These are phyloP conservation scores for Pseudomugil gertrudae DNA, from an alignment of 2,797 vertebrate species.

Conservation along the genomic window DNA sequence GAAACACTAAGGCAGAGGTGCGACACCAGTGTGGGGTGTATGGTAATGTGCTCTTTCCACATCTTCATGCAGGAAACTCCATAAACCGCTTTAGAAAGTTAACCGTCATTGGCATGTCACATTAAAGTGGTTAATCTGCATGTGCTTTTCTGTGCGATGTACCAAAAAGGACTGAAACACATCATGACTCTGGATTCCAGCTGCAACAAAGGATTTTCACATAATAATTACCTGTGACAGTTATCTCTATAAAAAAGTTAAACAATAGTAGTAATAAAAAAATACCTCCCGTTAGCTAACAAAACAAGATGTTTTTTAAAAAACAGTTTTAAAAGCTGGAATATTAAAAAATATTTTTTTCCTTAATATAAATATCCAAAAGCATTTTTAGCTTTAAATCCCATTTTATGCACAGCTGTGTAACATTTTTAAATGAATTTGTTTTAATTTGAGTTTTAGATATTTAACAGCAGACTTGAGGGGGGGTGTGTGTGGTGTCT, in stretches of 20 bases:
- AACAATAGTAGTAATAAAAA: not conserved
- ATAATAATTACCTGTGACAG: not conserved
- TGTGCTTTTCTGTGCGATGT: not conserved
- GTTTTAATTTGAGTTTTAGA: slow-evolving; percentile 1
- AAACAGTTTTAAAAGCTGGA: not conserved
- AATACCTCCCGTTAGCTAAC: not conserved
- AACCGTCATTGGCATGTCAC: not conserved
- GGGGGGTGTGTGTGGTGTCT: too few species aligned
- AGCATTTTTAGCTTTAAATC: not conserved
- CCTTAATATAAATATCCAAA: not conserved
- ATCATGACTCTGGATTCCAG: not conserved
- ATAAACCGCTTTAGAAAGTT: not conserved
- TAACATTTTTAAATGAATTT: not conserved
- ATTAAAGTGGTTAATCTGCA: not conserved
- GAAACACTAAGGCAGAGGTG: not conserved
- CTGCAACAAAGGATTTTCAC: not conserved
- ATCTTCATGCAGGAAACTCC: slow-evolving; percentile 2
- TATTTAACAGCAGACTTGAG: slow-evolving; percentile 13
- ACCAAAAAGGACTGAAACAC: not conserved
- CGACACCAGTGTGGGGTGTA: not conserved
- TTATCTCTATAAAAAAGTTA: not conserved
- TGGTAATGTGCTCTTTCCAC: not conserved
- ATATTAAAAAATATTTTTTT: not conserved
- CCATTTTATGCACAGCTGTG: not conserved
- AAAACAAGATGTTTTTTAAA: not conserved